Conservation (phyloP, 1,140 invertebrate species). For the Mya arenaria region DNA sequence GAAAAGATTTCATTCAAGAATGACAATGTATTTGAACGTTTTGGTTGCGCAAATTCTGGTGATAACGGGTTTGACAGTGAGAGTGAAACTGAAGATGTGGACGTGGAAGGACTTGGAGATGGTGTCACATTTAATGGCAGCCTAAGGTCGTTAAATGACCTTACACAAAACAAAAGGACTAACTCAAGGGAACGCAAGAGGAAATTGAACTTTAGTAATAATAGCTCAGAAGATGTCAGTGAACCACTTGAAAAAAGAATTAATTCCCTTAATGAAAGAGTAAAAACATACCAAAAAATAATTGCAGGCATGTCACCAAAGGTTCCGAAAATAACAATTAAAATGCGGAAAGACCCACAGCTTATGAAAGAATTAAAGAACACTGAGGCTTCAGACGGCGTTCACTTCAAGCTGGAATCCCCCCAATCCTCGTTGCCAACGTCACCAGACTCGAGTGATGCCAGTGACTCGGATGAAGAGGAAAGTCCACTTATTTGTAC, state of each 20-base stretch:
- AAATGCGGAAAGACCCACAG: conserved; percentile 62
- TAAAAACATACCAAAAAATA: conserved; percentile 18
- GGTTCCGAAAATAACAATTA: conserved; percentile 67
- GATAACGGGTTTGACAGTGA: conserved; percentile 2
- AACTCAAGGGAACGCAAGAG: conserved; percentile 42
- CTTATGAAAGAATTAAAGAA: conserved; percentile 54
- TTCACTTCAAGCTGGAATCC: conserved; percentile 50
- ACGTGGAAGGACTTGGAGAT: conserved; percentile 35
- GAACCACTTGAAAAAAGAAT: conserved; percentile 38
- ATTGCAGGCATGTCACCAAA: conserved; percentile 57
- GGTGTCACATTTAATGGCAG: background rate
- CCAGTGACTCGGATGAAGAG: conserved; percentile 44
- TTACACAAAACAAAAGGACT: too few species aligned
- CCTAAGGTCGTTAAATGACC: too few species aligned
- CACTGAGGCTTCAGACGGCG: conserved; percentile 43
- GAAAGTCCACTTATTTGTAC: conserved; percentile 47
- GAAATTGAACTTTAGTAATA: conserved; percentile 35
- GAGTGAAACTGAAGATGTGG: conserved; percentile 39
- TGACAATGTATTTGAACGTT: conserved; percentile 51
- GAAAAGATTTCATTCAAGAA: background rate
- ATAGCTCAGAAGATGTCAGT: conserved; percentile 12
- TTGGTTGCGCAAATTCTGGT: background rate
- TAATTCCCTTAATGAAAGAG: conserved; percentile 13
- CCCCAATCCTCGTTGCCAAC: conserved; percentile 11
- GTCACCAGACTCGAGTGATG: conserved; percentile 32